phyloP scores from a whole-genome alignment of 2,888 invertebrate genomes.

The Hyposoter dolosus region DNA sequence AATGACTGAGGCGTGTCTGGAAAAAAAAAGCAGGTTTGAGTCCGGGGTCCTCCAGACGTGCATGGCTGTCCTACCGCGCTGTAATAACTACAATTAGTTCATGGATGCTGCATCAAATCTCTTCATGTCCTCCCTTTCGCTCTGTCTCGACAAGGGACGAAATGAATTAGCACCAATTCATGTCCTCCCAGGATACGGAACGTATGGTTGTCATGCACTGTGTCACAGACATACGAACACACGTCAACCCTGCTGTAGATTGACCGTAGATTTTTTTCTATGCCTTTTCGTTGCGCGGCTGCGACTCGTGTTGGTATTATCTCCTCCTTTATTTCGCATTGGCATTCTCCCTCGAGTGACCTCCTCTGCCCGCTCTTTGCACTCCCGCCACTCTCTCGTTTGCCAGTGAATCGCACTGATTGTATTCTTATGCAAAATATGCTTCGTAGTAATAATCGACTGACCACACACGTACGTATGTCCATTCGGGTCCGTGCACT shows the following conservation, averaged over 20 bases:
- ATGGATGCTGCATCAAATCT: slow-evolving; percentile 51
- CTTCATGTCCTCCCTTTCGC: not conserved
- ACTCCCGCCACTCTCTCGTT: slow-evolving; percentile 39
- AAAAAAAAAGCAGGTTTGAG: slow-evolving; percentile 15
- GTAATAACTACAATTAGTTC: slow-evolving; percentile 61
- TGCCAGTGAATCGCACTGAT: slow-evolving; percentile 80
- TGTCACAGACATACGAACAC: slow-evolving; percentile 28
- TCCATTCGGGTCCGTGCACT: slow-evolving; percentile 10
- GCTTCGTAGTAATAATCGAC: slow-evolving; percentile 73
- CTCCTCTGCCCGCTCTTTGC: slow-evolving; percentile 24
- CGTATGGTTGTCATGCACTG: slow-evolving; percentile 10
- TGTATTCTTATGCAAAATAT: slow-evolving; percentile 82
- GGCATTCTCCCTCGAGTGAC: slow-evolving; percentile 50
- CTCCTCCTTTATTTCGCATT: slow-evolving; percentile 55
- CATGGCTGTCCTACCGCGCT: not conserved
- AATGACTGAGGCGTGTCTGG: slow-evolving; percentile 30
- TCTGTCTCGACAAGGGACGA: slow-evolving; percentile 17
- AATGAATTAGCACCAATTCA: slow-evolving; percentile 60
- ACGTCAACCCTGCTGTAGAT: slow-evolving; percentile 17
- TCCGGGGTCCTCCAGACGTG: slow-evolving; percentile 37
- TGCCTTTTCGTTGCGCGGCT: slow-evolving; percentile 34
- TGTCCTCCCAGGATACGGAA: slow-evolving; percentile 18
- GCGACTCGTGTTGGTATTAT: slow-evolving; percentile 49
- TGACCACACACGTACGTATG: slow-evolving; percentile 55
- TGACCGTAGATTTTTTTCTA: slow-evolving; percentile 32